phyloP scores from a whole-genome alignment of 2,113 vertebrate species.

The Carettochelys insculpta region DNA sequence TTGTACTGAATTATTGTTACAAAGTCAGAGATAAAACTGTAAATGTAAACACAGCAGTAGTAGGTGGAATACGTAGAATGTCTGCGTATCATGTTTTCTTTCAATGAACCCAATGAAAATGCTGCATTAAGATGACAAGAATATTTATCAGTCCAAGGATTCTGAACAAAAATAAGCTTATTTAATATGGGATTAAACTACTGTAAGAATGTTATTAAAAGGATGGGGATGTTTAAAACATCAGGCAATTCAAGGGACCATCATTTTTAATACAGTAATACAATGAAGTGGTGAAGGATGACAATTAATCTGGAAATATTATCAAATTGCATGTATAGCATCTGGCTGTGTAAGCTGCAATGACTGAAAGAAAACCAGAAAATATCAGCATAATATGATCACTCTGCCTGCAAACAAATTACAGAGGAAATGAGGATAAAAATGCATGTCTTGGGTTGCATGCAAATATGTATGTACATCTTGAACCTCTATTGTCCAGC shows the following conservation, averaged over 20 bases:
- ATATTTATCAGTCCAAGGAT: background rate
- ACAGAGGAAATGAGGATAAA: background rate
- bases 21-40: background rate
- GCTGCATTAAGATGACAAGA: background rate
- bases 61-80: accelerated
- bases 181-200: background rate
- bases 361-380: background rate
- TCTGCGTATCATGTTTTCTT: background rate
- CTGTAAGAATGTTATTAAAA: background rate
- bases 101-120: background rate
- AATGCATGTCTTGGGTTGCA: accelerated
- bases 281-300: background rate
- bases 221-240: background rate
- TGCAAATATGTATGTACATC: accelerated
- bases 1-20: background rate
- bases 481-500: no score
- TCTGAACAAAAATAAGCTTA: background rate
- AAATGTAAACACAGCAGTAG: background rate
- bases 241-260: background rate
- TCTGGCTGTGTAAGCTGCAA: background rate
- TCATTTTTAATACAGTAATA: background rate
- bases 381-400: background rate
- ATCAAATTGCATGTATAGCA: background rate
- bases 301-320: background rate
- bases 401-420: background rate